Evolutionary conservation across 2,113 vertebrate genomes (phyloP).

Genomic region (Onychostruthus taczanowskii): DNA sequence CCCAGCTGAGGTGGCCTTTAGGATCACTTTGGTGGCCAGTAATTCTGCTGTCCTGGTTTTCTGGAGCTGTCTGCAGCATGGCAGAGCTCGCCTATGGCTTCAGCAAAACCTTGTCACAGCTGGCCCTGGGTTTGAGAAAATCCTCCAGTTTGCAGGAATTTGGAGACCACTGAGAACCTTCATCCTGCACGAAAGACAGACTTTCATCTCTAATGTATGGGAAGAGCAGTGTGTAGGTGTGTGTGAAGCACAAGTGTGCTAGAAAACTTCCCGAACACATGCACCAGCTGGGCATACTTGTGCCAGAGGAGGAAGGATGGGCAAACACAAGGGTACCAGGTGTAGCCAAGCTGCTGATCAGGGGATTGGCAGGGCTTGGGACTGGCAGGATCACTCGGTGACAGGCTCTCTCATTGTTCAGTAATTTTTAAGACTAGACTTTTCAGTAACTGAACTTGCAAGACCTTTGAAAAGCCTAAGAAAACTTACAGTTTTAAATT

Average conservation of each 20-base stretch:
- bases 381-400: fast-evolving
- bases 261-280: not conserved
- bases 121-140: not conserved
- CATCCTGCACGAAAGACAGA: not conserved
- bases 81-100: not conserved
- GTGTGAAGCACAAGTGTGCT: fast-evolving
- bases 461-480: not conserved
- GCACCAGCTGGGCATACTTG: not conserved
- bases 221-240: not conserved
- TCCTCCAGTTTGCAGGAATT: not conserved
- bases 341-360: not conserved
- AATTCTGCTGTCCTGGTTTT: not conserved
- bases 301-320: not conserved
- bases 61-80: not conserved
- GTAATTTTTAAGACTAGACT: not conserved
- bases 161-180: not conserved
- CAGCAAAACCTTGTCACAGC: not conserved
- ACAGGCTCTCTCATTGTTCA: not conserved
- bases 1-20: not conserved
- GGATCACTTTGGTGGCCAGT: not conserved
- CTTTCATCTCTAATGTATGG: not conserved
- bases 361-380: not conserved
- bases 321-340: not conserved
- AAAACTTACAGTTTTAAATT: not conserved
- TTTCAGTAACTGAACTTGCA: not conserved